Conservation (phyloP, 2,113 vertebrate species). For the Ochotona curzoniae region DNA sequence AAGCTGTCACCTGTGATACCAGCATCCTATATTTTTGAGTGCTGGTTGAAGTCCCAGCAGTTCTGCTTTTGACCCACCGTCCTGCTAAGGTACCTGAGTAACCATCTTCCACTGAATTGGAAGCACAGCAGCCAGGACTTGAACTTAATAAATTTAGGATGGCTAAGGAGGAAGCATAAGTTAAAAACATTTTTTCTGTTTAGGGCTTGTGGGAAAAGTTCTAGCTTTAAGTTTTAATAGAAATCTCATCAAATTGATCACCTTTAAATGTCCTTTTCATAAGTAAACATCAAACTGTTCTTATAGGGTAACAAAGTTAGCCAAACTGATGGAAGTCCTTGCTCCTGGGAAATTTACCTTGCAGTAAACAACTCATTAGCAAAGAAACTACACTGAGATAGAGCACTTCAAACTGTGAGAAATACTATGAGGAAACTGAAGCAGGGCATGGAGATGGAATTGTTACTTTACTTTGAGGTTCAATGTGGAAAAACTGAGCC, state of each 20-base stretch:
- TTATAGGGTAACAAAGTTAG: background rate
- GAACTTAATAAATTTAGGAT: too few species aligned
- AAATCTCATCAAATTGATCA: background rate
- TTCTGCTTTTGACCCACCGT: too few species aligned
- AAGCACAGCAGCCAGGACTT: too few species aligned
- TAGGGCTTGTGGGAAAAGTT: too few species aligned
- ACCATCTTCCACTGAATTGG: too few species aligned
- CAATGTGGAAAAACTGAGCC: background rate
- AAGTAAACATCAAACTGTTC: background rate
- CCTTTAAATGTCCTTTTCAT: background rate
- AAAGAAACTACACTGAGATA: background rate
- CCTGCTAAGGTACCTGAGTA: too few species aligned
- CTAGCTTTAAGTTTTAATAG: background rate
- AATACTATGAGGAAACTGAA: background rate
- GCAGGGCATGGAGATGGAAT: background rate
- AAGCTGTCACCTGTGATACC: too few species aligned
- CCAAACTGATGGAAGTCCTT: background rate
- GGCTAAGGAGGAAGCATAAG: too few species aligned
- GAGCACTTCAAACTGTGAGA: background rate
- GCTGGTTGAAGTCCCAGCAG: too few species aligned
- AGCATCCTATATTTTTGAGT: too few species aligned
- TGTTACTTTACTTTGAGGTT: background rate
- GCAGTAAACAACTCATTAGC: background rate
- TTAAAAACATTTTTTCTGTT: too few species aligned
- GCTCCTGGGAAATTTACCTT: slow-evolving; percentile 1